Evolutionary conservation across 2,888 invertebrate genomes (phyloP).

Genomic region (Tenthredo distinguenda): DNA sequence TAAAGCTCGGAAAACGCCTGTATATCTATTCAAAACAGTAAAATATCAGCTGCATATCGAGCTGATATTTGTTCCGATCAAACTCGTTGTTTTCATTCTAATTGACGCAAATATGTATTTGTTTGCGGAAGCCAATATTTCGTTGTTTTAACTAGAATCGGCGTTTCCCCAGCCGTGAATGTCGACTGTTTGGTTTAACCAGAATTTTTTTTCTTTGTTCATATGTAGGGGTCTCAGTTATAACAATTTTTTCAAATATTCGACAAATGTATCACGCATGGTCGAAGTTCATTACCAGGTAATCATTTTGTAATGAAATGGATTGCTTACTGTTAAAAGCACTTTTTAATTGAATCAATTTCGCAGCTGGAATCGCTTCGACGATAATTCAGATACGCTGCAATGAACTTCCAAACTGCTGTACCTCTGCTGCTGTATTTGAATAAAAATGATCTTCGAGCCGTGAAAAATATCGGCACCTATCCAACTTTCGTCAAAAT

Average conservation of each 20-base stretch:
- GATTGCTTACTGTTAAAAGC: background rate
- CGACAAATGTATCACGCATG: background rate
- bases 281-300: background rate
- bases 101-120: background rate
- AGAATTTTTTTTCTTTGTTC: background rate
- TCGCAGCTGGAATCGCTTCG: background rate
- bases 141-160: background rate
- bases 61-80: background rate
- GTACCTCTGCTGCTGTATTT: background rate
- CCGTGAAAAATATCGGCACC: background rate
- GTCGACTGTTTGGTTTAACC: background rate
- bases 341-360: background rate
- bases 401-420: background rate
- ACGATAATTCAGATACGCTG: background rate
- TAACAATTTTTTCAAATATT: background rate
- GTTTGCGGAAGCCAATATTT: background rate
- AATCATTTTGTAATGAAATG: background rate
- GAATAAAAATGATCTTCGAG: background rate
- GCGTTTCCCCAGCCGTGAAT: background rate
- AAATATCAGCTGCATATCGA: background rate
- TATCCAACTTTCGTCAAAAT: background rate
- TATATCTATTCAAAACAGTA: background rate
- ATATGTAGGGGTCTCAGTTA: background rate
- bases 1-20: background rate
- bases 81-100: background rate